phyloP scores from a whole-genome alignment of 2,888 invertebrate genomes.

The Gryllus longicercus region DNA sequence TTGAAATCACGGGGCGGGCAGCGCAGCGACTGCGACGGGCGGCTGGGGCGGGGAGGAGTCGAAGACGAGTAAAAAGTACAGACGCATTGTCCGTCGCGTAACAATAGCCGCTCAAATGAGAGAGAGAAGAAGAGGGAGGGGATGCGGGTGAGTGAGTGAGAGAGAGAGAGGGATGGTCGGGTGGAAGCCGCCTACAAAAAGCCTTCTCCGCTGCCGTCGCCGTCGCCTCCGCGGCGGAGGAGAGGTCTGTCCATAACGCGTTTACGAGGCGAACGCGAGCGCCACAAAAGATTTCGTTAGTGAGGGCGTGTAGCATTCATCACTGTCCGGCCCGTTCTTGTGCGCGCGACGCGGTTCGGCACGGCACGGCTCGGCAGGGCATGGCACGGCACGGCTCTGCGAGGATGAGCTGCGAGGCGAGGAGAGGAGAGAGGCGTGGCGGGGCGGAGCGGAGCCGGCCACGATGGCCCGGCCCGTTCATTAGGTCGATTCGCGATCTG shows the following conservation, averaged over 20 bases:
- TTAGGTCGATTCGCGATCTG: conserved; percentile 6
- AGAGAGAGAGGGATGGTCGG: background rate
- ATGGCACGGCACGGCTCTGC: background rate
- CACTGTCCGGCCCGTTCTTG: background rate
- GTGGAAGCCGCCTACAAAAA: background rate
- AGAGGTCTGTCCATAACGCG: conserved; percentile 1
- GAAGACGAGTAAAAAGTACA: conserved; percentile 7
- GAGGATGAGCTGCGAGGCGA: background rate
- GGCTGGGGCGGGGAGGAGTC: background rate
- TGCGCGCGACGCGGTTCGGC: background rate
- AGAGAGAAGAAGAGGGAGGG: background rate
- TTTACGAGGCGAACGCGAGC: background rate
- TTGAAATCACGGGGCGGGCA: background rate
- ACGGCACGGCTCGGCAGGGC: background rate
- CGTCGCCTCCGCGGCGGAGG: background rate
- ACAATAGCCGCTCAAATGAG: conserved; percentile 17
- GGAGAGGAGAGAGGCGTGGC: background rate
- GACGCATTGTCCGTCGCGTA: conserved; percentile 5
- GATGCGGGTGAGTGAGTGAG: background rate
- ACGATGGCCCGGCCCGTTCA: background rate
- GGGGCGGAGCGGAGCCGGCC: background rate
- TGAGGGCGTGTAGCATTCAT: background rate
- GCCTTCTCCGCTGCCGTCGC: background rate
- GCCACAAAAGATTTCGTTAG: conserved; percentile 17
- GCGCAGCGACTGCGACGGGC: background rate